These are phyloP conservation scores for Lamellibrachia satsuma DNA, from an alignment of 2,888 invertebrate species.

Conservation along the genomic window DNA sequence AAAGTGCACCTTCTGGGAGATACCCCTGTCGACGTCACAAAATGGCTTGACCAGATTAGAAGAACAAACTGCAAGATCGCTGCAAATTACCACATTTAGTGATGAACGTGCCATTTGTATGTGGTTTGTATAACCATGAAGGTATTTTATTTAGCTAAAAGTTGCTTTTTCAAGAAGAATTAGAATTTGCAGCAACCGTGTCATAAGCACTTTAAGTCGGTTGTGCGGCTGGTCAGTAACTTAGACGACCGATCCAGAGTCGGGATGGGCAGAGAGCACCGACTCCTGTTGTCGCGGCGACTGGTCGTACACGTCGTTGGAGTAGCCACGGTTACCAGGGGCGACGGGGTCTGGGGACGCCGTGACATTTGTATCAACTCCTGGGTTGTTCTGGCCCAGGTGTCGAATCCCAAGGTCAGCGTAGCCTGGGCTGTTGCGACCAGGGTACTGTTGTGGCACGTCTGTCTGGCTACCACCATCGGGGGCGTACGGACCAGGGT, in stretches of 20 bases:
- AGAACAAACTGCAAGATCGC: too few species aligned
- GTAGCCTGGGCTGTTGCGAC: slow-evolving; percentile 23
- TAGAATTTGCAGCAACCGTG: too few species aligned
- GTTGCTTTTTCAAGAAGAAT: too few species aligned
- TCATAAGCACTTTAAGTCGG: too few species aligned
- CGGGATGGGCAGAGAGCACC: neutral
- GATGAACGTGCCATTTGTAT: too few species aligned
- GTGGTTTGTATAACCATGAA: too few species aligned
- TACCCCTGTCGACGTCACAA: too few species aligned
- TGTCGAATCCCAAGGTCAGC: slow-evolving; percentile 23
- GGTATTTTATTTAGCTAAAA: too few species aligned
- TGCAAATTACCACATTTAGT: too few species aligned
- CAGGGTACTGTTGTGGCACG: slow-evolving; percentile 1
- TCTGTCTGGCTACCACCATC: neutral
- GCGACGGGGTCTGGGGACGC: neutral
- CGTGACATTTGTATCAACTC: neutral
- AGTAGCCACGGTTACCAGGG: neutral
- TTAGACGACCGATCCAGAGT: neutral
- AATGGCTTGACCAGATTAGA: too few species aligned
- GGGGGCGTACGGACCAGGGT: neutral
- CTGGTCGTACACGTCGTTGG: neutral
- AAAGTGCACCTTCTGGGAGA: too few species aligned
- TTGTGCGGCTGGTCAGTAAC: neutral
- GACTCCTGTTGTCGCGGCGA: slow-evolving; percentile 10
- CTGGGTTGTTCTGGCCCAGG: slow-evolving; percentile 18